Conservation (phyloP, 2,888 invertebrate species). For the Cylindroiulus punctatus region DNA sequence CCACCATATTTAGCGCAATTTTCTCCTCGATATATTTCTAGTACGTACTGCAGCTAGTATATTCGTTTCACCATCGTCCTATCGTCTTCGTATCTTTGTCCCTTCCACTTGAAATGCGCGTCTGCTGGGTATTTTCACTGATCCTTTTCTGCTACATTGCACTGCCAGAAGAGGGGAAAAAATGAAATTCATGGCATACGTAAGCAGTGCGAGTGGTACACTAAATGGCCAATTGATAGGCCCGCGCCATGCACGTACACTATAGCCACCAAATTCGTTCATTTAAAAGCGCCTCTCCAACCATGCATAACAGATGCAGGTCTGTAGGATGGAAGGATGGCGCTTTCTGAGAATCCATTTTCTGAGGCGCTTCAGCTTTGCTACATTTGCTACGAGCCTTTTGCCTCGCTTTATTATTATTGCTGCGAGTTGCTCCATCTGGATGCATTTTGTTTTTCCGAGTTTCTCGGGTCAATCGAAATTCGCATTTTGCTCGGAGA, state of each 20-base stretch:
- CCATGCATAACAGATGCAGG: conserved; percentile 35
- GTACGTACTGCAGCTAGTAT: neutral
- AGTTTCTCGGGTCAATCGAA: neutral
- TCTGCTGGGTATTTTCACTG: conserved; percentile 40
- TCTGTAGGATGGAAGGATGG: neutral
- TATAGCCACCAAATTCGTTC: conserved; percentile 40
- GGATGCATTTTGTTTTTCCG: conserved; percentile 15
- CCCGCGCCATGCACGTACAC: neutral
- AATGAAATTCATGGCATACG: conserved; percentile 42
- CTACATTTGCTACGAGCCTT: conserved; percentile 36
- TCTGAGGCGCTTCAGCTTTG: neutral
- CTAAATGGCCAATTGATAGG: conserved; percentile 43
- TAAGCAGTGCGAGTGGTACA: conserved; percentile 18
- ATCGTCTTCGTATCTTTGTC: neutral
- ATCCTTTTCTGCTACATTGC: conserved; percentile 45
- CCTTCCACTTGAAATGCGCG: conserved; percentile 10
- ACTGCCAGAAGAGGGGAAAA: neutral
- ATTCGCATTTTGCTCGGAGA: neutral
- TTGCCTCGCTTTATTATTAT: conserved; percentile 5
- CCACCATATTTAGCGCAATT: conserved; percentile 30
- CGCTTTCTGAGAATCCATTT: neutral
- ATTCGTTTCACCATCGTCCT: conserved; percentile 23
- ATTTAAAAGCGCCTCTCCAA: conserved; percentile 36
- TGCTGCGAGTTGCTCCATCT: conserved; percentile 47
- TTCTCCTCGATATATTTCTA: neutral